Base-by-base conservation (phyloP, 1,140 invertebrate species). In the Vanessa tameamea region DNA sequence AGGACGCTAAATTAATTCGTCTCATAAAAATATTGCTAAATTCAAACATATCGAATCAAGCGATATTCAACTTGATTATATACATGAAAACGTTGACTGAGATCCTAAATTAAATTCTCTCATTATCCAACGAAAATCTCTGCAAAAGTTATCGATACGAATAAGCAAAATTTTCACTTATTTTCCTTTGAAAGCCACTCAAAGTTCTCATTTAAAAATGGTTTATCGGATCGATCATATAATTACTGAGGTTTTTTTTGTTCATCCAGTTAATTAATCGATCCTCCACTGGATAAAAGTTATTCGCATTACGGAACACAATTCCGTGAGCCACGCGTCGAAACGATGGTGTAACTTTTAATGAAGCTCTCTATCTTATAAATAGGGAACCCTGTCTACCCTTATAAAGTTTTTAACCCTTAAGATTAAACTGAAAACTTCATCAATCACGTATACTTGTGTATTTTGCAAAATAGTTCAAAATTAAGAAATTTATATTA, bases 261-360 rank as follows among this genome's bases (percentile, higher is more conserved):
- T 64, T 73, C 26, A 14, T 48, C 16, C 20, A 64, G 8, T 76
- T 84, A 82, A 87, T 87, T 81, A 87, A 80, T 76, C 71, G 74
- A 75, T 75, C 72, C 72, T 64, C 71, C 7, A 11, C 57, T 37
- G 23, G 57, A 13, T 75, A 61, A 80, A 82, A 82, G 59, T 82
- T 83, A 79, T 84, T 76, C 75, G 66, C 71, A 82, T 75, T 79
- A 77, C 76, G 66, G 37, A 64, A 75, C 37, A 31, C 64, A 57
- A 67, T 72, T 70, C 72, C 73, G 47, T 48, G 75, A 78, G 65
- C 64, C 63, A 75, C 61, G 61, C 61, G 59, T 71, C 53, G 59
- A 64, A 64, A 72, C 50, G 76, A 78, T 77, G 76, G 73, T 65
- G 73, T 75, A 79, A 79, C 69, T 82, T 85, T 85, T 84, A 82